A percentile compares a stretch with the other conserved stretches of the same genome.
phyloP scores from a whole-genome alignment of 2,888 invertebrate species.

The Orthonychiurus folsomi region DNA sequence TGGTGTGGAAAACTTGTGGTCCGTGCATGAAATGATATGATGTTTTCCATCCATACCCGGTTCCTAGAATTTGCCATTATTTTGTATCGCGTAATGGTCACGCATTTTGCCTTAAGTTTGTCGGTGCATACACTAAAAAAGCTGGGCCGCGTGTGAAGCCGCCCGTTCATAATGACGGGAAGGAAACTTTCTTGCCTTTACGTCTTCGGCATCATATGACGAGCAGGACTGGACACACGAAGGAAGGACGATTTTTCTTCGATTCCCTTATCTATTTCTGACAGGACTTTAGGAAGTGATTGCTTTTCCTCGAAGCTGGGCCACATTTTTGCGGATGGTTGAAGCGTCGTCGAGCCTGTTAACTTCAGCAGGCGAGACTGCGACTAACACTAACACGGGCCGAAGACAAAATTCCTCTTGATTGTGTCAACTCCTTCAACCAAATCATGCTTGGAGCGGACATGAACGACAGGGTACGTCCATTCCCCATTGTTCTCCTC shows the following conservation, averaged over 20 bases:
- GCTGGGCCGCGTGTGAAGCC: slow-evolving; percentile 21
- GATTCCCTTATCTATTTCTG: slow-evolving; percentile 41
- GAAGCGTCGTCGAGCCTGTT: not conserved
- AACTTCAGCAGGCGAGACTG: not conserved
- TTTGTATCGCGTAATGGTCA: not conserved
- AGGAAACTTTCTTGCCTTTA: slow-evolving; percentile 27
- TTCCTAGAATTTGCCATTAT: too few relatives aligned
- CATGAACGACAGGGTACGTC: too few relatives aligned
- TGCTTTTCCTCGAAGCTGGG: slow-evolving; percentile 27
- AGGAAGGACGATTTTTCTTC: slow-evolving; percentile 41
- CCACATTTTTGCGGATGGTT: not conserved
- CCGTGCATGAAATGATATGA: slow-evolving; percentile 2
- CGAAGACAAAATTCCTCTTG: slow-evolving; percentile 4
- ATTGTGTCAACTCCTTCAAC: slow-evolving; percentile 30
- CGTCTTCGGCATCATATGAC: slow-evolving; percentile 34
- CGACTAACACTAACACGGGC: not conserved
- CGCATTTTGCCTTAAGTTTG: not conserved
- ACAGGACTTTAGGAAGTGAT: slow-evolving; percentile 39
- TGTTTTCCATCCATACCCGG: not conserved
- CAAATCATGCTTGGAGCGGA: slow-evolving; percentile 28
- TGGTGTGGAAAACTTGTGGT: too few relatives aligned
- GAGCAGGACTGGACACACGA: slow-evolving; percentile 29
- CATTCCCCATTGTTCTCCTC: too few relatives aligned
- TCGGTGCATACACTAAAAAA: not conserved
- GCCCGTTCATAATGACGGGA: too few relatives aligned